Evolutionary conservation across 2,797 vertebrate genomes (phyloP).

Genomic region (Falco columbarius): DNA sequence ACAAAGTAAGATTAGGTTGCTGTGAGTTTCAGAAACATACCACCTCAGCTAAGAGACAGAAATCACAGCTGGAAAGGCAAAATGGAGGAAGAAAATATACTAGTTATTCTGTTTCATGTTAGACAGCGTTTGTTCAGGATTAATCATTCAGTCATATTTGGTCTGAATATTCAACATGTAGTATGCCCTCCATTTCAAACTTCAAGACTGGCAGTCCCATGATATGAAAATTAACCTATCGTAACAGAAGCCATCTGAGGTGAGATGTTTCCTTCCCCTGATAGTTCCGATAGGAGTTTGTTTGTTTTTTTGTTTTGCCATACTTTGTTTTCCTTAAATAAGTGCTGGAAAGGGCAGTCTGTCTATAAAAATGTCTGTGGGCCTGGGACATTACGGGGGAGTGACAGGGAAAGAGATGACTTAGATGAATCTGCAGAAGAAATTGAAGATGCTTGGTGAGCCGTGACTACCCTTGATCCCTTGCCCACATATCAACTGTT

Average conservation of each 20-base stretch:
- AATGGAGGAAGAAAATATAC: background rate
- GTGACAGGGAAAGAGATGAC: background rate
- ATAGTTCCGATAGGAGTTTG: background rate
- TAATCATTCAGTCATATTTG: background rate
- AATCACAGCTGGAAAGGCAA: background rate
- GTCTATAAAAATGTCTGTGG: background rate
- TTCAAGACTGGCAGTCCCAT: background rate
- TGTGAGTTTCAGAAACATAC: background rate
- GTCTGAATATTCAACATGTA: background rate
- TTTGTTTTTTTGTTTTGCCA: background rate
- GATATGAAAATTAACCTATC: background rate
- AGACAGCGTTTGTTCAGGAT: background rate
- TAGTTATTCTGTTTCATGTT: background rate
- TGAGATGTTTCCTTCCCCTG: rapidly evolving
- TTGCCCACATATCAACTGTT: background rate
- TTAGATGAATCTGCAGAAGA: background rate
- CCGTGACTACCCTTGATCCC: background rate
- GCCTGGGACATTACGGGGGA: background rate
- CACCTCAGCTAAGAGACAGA: background rate
- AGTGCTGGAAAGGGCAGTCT: background rate
- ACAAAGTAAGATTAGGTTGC: background rate
- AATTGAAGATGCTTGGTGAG: conserved; percentile 1
- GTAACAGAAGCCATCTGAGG: background rate
- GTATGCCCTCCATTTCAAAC: background rate
- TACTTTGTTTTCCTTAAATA: background rate